Conservation (phyloP, 2,797 vertebrate species). For the Falco naumanni region DNA sequence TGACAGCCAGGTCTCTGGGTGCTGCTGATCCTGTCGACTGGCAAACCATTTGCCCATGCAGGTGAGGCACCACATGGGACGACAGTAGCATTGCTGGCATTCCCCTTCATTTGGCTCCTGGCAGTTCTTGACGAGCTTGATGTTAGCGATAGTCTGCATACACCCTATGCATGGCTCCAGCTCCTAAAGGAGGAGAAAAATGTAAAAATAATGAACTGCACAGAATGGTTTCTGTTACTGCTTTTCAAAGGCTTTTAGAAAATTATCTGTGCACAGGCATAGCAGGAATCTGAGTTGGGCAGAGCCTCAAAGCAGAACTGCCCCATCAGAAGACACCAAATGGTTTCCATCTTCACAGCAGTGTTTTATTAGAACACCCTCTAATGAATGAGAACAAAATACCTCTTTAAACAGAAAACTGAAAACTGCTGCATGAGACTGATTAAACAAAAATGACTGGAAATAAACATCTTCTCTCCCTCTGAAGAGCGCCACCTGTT, state of each 20-base stretch:
- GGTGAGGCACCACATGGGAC: slow-evolving; percentile 96
- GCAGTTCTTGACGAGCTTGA: slow-evolving; percentile 90
- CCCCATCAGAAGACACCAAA: neutral
- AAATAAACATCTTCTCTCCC: neutral
- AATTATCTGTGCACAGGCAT: neutral
- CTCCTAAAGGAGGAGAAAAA: slow-evolving; percentile 78
- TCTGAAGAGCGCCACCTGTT: neutral
- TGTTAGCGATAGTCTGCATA: slow-evolving; percentile 87
- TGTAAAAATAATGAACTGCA: neutral
- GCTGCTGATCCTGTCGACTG: slow-evolving; percentile 93
- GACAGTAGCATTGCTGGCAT: slow-evolving; percentile 91
- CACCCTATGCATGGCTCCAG: slow-evolving; percentile 92
- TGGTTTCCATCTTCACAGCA: neutral
- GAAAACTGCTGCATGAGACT: neutral
- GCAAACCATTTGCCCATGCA: slow-evolving; percentile 98
- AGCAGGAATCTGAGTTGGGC: neutral
- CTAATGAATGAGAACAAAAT: neutral
- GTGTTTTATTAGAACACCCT: neutral
- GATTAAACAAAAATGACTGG: neutral
- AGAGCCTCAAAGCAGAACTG: neutral
- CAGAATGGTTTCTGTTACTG: neutral
- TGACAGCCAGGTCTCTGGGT: slow-evolving; percentile 92
- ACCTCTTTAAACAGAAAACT: neutral
- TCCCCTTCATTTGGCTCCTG: slow-evolving; percentile 76
- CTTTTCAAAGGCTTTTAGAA: neutral